Evolutionary conservation across 2,113 vertebrate species (phyloP).

Genomic region (Nesoenas mayeri): DNA sequence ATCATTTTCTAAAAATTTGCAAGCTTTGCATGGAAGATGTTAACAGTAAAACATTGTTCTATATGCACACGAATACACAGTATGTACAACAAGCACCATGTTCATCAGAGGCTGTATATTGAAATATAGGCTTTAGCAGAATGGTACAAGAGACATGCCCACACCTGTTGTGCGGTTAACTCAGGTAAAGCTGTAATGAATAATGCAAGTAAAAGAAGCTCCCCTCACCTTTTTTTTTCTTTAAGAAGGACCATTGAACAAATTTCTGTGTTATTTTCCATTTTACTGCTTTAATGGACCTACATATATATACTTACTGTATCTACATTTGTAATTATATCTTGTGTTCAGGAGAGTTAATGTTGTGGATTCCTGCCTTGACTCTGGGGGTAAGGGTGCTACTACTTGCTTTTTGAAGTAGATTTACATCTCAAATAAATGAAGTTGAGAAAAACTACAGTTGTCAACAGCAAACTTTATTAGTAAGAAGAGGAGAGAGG

Average conservation of each 20-base stretch:
- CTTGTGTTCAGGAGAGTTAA: neutral
- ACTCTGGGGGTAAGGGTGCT: neutral
- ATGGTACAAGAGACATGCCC: neutral
- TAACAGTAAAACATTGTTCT: neutral
- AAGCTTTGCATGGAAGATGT: neutral
- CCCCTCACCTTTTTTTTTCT: fast-evolving
- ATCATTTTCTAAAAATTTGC: neutral
- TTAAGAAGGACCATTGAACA: neutral
- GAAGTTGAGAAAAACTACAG: neutral
- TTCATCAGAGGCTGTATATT: neutral
- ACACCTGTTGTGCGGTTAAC: neutral
- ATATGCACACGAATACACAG: neutral
- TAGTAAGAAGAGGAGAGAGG: neutral
- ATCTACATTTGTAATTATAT: neutral
- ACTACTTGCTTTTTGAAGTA: neutral
- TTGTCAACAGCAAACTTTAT: slow-evolving; percentile 37
- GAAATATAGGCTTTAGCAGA: neutral
- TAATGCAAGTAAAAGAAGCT: neutral
- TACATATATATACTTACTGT: neutral
- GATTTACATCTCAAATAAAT: neutral
- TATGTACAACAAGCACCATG: neutral
- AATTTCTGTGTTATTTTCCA: neutral
- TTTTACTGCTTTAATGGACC: neutral
- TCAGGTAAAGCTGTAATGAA: neutral
- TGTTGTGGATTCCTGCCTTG: neutral